These are phyloP conservation scores for Calyptommatus sinebrachiatus DNA, from an alignment of 2,113 vertebrate genomes.

Conservation along the genomic window DNA sequence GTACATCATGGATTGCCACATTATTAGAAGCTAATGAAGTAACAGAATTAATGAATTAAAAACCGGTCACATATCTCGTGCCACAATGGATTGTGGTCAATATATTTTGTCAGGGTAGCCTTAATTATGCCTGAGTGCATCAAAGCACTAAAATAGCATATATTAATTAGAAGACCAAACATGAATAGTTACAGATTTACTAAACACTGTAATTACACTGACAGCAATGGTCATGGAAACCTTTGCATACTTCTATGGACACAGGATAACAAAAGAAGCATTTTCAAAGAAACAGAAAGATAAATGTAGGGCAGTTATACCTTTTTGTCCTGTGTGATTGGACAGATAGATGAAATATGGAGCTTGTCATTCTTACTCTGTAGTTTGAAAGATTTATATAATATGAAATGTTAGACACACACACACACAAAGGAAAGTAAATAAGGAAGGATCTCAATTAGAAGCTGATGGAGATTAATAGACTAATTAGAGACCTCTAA, in stretches of 20 bases:
- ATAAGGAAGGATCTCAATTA: slow-evolving; percentile 24
- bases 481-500: slow-evolving; percentile 26
- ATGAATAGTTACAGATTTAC: neutral
- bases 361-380: neutral
- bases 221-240: neutral
- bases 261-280: neutral
- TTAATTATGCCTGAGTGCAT: slow-evolving; percentile 3
- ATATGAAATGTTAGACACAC: neutral
- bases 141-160: slow-evolving; percentile 1
- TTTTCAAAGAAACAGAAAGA: neutral
- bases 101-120: neutral
- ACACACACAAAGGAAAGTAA: neutral
- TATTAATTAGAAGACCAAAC: slow-evolving; percentile 10
- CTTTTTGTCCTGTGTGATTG: neutral
- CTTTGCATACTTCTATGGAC: neutral
- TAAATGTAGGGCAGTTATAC: neutral
- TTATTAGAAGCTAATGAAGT: slow-evolving; percentile 19
- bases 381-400: neutral
- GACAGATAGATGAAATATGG: neutral
- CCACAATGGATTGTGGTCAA: neutral
- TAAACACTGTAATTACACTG: neutral
- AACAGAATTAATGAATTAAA: neutral
- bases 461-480: slow-evolving; percentile 26
- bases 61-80: neutral
- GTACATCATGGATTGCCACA: neutral